A percentile compares a stretch with the other conserved stretches of the same genome.
These are phyloP conservation scores for Rutilus rutilus DNA, from an alignment of 2,113 vertebrate species.

Conservation along the genomic window DNA sequence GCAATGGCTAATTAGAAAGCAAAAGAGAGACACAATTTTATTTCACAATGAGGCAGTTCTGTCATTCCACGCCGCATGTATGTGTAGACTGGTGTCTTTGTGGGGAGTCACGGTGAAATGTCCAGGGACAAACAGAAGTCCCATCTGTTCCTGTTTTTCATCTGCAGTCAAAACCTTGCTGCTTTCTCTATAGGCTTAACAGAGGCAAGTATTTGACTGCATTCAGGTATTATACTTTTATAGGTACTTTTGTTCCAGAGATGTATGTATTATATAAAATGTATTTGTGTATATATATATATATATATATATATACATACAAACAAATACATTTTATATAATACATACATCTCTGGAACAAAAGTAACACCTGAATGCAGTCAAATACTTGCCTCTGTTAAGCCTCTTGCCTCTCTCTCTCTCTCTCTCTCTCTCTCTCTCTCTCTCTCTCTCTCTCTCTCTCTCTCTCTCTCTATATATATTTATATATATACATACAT, in stretches of 20 bases:
- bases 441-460: too few species aligned
- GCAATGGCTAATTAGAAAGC: slow-evolving; percentile 40
- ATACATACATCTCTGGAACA: too few species aligned
- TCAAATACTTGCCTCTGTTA: too few species aligned
- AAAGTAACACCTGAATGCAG: too few species aligned
- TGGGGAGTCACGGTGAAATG: slow-evolving; percentile 28
- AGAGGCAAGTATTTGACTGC: background rate
- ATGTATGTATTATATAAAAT: background rate
- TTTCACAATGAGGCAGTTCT: slow-evolving; percentile 37
- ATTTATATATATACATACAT: too few species aligned
- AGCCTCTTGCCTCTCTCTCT: too few species aligned
- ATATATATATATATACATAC: too few species aligned
- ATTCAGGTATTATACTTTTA: background rate
- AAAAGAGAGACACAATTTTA: slow-evolving; percentile 12
- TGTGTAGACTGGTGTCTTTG: slow-evolving; percentile 31
- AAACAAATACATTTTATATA: too few species aligned
- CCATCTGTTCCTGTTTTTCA: slow-evolving; percentile 57
- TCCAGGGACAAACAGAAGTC: slow-evolving; percentile 43
- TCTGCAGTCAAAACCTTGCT: slow-evolving; percentile 2
- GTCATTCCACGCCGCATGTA: background rate
- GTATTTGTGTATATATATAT: background rate
- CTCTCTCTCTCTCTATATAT: too few species aligned
- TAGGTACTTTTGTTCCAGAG: background rate
- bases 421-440: too few species aligned
- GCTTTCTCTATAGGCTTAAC: slow-evolving; percentile 27